phyloP scores from a whole-genome alignment of 2,888 invertebrate genomes.

The Hemithea aestivaria region DNA sequence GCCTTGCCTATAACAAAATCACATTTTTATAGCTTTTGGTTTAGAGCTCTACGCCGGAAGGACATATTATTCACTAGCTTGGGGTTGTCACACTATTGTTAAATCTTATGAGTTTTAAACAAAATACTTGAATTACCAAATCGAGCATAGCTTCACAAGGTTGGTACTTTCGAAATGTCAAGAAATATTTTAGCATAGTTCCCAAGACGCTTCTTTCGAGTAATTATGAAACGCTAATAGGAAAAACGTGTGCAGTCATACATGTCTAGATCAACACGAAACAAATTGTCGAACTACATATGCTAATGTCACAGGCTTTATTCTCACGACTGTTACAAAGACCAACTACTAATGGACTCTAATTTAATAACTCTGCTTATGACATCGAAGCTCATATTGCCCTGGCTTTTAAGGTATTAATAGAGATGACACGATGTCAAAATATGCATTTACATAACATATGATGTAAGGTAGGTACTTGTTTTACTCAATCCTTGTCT shows the following conservation, averaged over 20 bases:
- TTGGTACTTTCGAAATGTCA: no score
- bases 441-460: slow-evolving; percentile 50
- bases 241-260: slow-evolving; percentile 39
- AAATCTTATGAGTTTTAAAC: no score
- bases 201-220: slow-evolving; percentile 4
- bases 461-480: slow-evolving; percentile 38
- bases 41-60: no score
- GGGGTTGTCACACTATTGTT: no score
- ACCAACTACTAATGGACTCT: slow-evolving; percentile 25
- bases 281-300: slow-evolving; percentile 36
- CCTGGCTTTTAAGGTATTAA: slow-evolving; percentile 42
- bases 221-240: slow-evolving; percentile 36
- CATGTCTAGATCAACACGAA: slow-evolving; percentile 37
- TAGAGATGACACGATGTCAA: slow-evolving; percentile 61
- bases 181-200: slow-evolving; percentile 2
- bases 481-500: slow-evolving; percentile 26
- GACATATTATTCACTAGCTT: no score
- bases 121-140: no score
- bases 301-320: slow-evolving; percentile 32
- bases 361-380: not conserved
- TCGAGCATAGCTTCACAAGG: no score
- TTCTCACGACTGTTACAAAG: slow-evolving; percentile 42
- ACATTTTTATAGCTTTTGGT: no score
- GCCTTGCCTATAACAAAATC: no score
- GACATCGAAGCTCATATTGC: slow-evolving; percentile 28